phyloP scores from a whole-genome alignment of 2,888 invertebrate species.

The Cerastis leucographa region DNA sequence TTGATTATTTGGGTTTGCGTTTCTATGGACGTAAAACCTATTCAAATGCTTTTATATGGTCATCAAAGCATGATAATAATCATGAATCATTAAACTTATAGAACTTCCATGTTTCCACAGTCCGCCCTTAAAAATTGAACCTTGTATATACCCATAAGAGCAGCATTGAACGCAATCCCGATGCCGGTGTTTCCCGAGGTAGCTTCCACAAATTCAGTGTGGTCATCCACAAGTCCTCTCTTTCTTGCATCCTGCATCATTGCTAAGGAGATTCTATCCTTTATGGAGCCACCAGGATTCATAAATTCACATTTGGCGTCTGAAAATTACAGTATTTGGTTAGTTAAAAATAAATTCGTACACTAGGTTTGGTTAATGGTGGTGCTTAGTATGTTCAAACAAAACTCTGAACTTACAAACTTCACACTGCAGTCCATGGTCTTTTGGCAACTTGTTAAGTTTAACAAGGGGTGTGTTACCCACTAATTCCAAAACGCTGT shows the following conservation, averaged over 20 bases:
- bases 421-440: constrained; percentile 94
- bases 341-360: background rate
- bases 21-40: background rate
- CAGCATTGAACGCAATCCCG: constrained; percentile 97
- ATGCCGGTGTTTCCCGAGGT: constrained; percentile 96
- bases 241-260: constrained; percentile 98
- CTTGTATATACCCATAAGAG: constrained; percentile 88
- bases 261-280: constrained; percentile 96
- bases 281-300: constrained; percentile 98
- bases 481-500: constrained; percentile 90
- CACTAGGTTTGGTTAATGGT: background rate
- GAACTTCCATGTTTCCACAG: background rate
- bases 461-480: constrained; percentile 95
- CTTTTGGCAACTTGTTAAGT: constrained; percentile 94
- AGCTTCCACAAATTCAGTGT: constrained; percentile 96
- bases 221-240: constrained; percentile 94
- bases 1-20: constrained; percentile 14
- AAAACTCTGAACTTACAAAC: constrained; percentile 92
- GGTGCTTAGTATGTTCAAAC: background rate
- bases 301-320: constrained; percentile 98
- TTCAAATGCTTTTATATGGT: background rate
- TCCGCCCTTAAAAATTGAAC: too few species aligned
- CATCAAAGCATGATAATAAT: background rate
- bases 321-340: constrained; percentile 75
- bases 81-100: background rate